Conservation (phyloP, 2,888 invertebrate species). For the Chironomus riparius region DNA sequence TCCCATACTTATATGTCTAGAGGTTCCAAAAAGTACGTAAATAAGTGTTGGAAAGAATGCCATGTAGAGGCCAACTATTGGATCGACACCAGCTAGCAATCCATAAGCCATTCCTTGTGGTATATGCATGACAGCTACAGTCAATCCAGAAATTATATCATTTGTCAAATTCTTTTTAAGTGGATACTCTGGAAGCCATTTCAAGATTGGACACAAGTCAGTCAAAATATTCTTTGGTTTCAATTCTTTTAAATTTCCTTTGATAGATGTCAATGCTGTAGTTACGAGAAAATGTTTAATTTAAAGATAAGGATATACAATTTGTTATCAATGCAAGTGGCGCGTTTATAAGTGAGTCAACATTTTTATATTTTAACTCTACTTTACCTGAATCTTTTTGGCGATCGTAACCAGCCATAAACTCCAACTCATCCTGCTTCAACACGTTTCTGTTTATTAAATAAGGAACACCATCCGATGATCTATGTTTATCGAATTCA, state of each 20-base stretch:
- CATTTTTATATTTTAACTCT: too few relatives aligned
- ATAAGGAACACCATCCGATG: neutral
- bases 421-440: slow-evolving; percentile 15
- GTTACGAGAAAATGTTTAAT: neutral
- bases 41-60: slow-evolving; percentile 78
- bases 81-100: slow-evolving; percentile 55
- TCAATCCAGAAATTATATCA: slow-evolving; percentile 72
- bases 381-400: slow-evolving; percentile 13
- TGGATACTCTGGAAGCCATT: slow-evolving; percentile 55
- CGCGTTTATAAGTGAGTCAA: neutral
- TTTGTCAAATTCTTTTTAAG: slow-evolving; percentile 50
- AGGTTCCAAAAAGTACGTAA: slow-evolving; percentile 74
- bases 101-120: slow-evolving; percentile 72
- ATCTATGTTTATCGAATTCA: too few relatives aligned
- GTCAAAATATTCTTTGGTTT: slow-evolving; percentile 25
- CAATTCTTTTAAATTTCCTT: neutral
- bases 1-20: slow-evolving; percentile 74
- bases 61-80: slow-evolving; percentile 64
- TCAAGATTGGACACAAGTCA: slow-evolving; percentile 46
- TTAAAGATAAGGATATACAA: neutral
- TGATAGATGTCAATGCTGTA: neutral
- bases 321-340: too few relatives aligned
- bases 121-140: slow-evolving; percentile 62
- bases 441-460: slow-evolving; percentile 7
- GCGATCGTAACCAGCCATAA: slow-evolving; percentile 3